Evolutionary conservation across 92 coral and sea anemone genomes (phyloP).

Genomic region (Plumapathes pennacea): DNA sequence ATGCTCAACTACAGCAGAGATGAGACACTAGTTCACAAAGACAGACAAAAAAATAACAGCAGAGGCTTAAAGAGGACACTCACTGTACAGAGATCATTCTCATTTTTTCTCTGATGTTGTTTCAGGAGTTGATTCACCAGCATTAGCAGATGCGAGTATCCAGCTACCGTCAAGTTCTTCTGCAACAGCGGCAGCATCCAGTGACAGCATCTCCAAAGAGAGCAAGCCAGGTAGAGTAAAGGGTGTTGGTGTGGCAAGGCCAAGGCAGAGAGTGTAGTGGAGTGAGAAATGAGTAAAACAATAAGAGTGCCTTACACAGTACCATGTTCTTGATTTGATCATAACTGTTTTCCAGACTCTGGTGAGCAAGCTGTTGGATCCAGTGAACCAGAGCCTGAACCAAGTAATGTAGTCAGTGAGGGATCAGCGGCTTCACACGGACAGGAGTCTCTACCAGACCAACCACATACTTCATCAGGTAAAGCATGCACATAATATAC

Average conservation of each 20-base stretch:
- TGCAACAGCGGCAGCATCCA: too few relatives aligned
- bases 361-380: slow-evolving; percentile 81
- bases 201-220: too few relatives aligned
- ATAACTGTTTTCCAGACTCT: slow-evolving; percentile 20
- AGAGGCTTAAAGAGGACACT: neutral
- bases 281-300: neutral
- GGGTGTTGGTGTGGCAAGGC: neutral
- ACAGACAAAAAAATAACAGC: too few relatives aligned
- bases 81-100: neutral
- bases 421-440: slow-evolving; percentile 14
- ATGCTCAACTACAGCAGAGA: too few relatives aligned
- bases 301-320: neutral
- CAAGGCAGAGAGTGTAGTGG: too few relatives aligned
- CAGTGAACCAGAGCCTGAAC: slow-evolving; percentile 66
- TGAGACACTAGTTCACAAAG: too few relatives aligned
- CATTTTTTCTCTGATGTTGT: neutral
- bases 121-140: slow-evolving; percentile 46
- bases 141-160: slow-evolving; percentile 53
- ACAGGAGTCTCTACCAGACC: too few relatives aligned
- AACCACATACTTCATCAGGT: too few relatives aligned
- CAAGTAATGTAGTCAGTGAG: slow-evolving; percentile 29
- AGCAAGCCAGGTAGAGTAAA: too few relatives aligned
- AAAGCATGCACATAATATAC: slow-evolving; percentile 19
- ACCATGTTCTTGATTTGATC: neutral
- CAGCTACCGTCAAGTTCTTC: slow-evolving; percentile 88